Percentiles rank a stretch among this genome's conserved stretches.
These are phyloP conservation scores for Agapornis roseicollis DNA, from an alignment of 2,113 vertebrate species.

Conservation along the genomic window DNA sequence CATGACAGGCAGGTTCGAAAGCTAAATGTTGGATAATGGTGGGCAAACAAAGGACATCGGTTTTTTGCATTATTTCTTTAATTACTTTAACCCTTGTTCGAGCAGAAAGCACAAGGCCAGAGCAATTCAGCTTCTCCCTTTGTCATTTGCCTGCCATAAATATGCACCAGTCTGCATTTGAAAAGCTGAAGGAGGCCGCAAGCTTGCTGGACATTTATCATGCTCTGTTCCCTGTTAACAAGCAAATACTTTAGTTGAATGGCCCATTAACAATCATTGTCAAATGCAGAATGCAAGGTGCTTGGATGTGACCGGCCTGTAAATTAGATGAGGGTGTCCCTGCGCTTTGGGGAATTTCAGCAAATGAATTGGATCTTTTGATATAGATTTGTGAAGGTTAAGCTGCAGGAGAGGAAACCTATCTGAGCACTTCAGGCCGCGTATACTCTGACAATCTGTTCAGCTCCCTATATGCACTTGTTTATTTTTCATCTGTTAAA, in stretches of 20 bases:
- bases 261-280: slow-evolving; percentile 83
- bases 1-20: slow-evolving; percentile 59
- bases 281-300: slow-evolving; percentile 78
- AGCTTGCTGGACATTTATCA: slow-evolving; percentile 82
- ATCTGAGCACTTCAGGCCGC: slow-evolving; percentile 3
- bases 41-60: slow-evolving; percentile 70
- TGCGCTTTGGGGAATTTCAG: slow-evolving; percentile 54
- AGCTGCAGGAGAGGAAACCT: slow-evolving; percentile 23
- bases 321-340: slow-evolving; percentile 71
- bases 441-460: slow-evolving; percentile 6
- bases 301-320: slow-evolving; percentile 77
- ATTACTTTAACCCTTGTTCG: slow-evolving; percentile 80
- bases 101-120: slow-evolving; percentile 78
- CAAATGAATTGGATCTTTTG: slow-evolving; percentile 57
- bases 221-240: slow-evolving; percentile 80
- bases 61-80: slow-evolving; percentile 74
- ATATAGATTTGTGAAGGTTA: slow-evolving; percentile 53
- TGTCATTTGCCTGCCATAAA: slow-evolving; percentile 80
- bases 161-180: slow-evolving; percentile 78
- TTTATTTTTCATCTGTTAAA: slow-evolving; percentile 46
- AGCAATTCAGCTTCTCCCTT: slow-evolving; percentile 73
- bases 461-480: not conserved
- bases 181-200: slow-evolving; percentile 79
- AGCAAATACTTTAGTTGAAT: slow-evolving; percentile 83
- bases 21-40: slow-evolving; percentile 52